Conservation (phyloP, 2,113 vertebrate genomes). For the Hippocampus mohnikei region DNA sequence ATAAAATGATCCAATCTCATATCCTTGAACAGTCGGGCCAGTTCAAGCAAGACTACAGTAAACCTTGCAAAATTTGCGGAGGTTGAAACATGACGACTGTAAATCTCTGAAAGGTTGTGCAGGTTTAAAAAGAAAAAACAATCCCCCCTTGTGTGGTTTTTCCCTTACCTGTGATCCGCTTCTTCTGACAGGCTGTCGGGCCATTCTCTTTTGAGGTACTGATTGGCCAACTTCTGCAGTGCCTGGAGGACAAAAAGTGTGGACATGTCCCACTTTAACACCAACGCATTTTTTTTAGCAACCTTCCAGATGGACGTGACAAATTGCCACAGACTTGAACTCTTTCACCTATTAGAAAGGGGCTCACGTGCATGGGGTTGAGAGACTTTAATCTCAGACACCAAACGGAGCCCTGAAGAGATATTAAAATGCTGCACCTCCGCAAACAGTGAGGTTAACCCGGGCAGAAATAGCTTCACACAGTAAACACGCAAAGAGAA, state of each 20-base stretch:
- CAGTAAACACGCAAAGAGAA: conserved; percentile 28
- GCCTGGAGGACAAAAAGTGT: conserved; percentile 69
- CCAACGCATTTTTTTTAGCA: conserved; percentile 4
- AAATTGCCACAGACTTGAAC: conserved; percentile 2
- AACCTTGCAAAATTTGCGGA: no score
- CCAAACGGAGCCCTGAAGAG: conserved; percentile 28
- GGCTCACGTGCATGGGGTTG: not conserved
- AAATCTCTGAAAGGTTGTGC: not conserved
- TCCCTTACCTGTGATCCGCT: conserved; percentile 80
- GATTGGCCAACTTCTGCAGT: conserved; percentile 91
- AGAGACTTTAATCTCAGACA: conserved; percentile 23
- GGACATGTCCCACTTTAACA: conserved; percentile 33
- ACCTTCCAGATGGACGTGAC: not conserved
- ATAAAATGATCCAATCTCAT: no score
- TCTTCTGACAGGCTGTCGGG: conserved; percentile 78
- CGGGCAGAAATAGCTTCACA: conserved; percentile 32
- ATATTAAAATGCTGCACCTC: conserved; percentile 33
- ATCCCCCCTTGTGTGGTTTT: no score
- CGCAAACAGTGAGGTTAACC: conserved; percentile 31
- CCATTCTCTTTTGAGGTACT: conserved; percentile 95
- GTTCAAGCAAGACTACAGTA: no score
- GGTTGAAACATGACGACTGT: no score
- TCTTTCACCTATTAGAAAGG: conserved; percentile 27
- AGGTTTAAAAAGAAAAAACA: no score
- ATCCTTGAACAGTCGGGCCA: no score